phyloP scores from a whole-genome alignment of 2,113 vertebrate genomes.

The Asarcornis scutulata region DNA sequence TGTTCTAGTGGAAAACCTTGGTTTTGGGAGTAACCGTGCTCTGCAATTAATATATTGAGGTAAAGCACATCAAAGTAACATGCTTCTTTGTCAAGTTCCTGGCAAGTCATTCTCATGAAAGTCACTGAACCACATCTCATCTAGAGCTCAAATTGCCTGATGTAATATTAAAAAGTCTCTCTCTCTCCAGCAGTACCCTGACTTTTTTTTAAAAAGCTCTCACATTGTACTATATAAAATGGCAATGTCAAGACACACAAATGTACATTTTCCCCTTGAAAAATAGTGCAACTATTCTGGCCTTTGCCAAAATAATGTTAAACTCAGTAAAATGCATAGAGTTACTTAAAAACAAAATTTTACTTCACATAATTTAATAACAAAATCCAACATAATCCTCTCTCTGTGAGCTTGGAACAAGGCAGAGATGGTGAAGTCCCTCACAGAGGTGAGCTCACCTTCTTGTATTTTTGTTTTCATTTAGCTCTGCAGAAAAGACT shows the following conservation, averaged over 20 bases:
- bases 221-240: background rate
- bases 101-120: background rate
- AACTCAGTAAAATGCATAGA: background rate
- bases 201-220: background rate
- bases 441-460: background rate
- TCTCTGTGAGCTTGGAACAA: background rate
- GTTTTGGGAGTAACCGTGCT: background rate
- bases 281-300: background rate
- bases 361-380: background rate
- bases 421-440: background rate
- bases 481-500: background rate
- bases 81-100: background rate
- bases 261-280: background rate
- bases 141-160: background rate
- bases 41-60: background rate
- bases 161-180: background rate
- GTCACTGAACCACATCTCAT: background rate
- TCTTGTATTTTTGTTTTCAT: background rate
- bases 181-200: background rate
- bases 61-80: background rate
- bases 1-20: background rate
- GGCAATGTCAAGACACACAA: background rate
- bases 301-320: background rate
- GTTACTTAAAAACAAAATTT: background rate
- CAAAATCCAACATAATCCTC: background rate